Evolutionary conservation across 2,113 vertebrate genomes (phyloP).

Genomic region (Pteropus alecto): DNA sequence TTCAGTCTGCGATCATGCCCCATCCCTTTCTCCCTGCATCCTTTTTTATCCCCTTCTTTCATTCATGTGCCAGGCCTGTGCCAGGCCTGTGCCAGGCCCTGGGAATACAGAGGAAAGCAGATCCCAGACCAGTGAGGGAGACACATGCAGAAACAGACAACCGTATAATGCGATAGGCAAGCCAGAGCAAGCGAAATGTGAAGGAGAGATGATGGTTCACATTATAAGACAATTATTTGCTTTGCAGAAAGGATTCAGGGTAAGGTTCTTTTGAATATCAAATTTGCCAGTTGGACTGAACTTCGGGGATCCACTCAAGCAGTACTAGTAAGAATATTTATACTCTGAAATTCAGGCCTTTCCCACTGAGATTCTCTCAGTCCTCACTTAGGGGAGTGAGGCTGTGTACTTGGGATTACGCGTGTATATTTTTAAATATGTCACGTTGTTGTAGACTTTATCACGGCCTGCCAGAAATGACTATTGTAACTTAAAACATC

Average conservation of each 20-base stretch:
- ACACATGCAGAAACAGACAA: neutral
- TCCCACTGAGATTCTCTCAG: neutral
- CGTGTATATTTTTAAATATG: neutral
- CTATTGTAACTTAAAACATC: neutral
- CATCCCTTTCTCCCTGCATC: neutral
- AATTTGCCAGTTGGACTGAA: neutral
- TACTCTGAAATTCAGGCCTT: neutral
- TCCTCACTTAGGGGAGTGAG: neutral
- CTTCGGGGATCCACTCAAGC: neutral
- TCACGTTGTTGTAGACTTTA: neutral
- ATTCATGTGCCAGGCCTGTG: neutral
- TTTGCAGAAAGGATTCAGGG: slow-evolving; percentile 3
- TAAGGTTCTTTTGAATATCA: neutral
- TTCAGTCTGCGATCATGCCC: neutral
- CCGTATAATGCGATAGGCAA: neutral
- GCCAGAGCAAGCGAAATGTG: neutral
- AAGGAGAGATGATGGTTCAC: neutral
- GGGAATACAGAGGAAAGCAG: neutral
- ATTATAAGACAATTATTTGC: neutral
- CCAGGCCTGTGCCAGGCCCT: neutral
- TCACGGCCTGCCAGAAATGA: neutral
- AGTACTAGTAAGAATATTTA: neutral
- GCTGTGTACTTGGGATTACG: neutral
- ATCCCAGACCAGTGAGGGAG: neutral
- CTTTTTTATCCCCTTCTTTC: neutral